Percentiles rank a stretch among this genome's conserved stretches.
These are phyloP conservation scores for Macaca nemestrina DNA, from an alignment of 2,113 vertebrate species.

Conservation along the genomic window DNA sequence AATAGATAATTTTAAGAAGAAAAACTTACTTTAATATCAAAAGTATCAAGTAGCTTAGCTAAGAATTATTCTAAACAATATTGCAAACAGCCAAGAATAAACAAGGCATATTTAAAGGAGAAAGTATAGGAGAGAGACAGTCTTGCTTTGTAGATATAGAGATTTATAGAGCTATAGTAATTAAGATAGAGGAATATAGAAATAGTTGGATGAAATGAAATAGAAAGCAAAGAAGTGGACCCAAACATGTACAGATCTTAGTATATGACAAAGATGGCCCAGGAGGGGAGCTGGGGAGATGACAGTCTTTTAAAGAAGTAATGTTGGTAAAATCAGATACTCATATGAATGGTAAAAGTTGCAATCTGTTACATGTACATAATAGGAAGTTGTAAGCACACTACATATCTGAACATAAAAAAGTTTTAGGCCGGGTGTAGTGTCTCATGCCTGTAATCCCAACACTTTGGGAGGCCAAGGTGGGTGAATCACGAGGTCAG, in stretches of 20 bases:
- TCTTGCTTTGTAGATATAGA: neutral
- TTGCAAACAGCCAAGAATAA: neutral
- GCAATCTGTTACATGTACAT: neutral
- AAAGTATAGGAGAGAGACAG: neutral
- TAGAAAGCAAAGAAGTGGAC: neutral
- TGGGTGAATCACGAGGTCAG: too few species aligned
- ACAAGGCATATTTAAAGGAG: neutral
- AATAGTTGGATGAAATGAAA: neutral
- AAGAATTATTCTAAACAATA: neutral
- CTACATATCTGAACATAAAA: neutral
- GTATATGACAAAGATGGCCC: neutral
- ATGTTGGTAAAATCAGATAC: neutral
- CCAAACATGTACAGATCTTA: neutral
- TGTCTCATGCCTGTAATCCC: too few species aligned
- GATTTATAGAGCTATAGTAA: neutral
- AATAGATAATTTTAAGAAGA: neutral
- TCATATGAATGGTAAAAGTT: neutral
- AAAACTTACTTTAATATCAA: neutral
- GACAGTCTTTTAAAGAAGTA: neutral
- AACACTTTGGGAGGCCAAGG: too few species aligned
- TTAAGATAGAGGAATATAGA: neutral
- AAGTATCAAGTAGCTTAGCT: neutral
- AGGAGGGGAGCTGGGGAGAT: neutral
- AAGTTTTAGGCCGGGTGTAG: too few species aligned
- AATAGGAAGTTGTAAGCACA: neutral